These are phyloP conservation scores for Calliopum simillimum DNA, from an alignment of 2,888 invertebrate genomes.

Conservation along the genomic window DNA sequence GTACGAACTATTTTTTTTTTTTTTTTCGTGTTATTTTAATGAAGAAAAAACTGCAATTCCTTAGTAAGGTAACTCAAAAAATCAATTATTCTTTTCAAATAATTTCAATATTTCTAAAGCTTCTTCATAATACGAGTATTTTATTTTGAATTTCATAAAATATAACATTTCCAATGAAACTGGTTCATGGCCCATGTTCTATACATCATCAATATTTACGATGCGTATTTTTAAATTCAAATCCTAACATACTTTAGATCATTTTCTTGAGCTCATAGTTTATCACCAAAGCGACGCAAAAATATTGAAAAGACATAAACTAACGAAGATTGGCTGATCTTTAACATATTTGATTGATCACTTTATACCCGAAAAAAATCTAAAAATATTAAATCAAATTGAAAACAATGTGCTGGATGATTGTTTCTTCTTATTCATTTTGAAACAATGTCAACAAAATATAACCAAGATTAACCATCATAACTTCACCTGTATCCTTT, in stretches of 20 bases:
- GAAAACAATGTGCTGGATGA: slow-evolving; percentile 20
- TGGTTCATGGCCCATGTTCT: neutral
- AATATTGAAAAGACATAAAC: neutral
- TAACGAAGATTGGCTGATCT: slow-evolving; percentile 27
- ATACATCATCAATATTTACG: slow-evolving; percentile 54
- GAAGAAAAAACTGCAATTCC: too few species aligned
- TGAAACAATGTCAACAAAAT: slow-evolving; percentile 13
- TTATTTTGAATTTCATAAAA: neutral
- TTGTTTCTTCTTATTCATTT: too few species aligned
- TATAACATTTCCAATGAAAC: slow-evolving; percentile 12
- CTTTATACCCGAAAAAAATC: slow-evolving; percentile 45
- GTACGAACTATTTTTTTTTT: too few species aligned
- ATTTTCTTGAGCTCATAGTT: slow-evolving; percentile 52
- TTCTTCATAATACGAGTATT: too few species aligned
- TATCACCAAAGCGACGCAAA: slow-evolving; percentile 46
- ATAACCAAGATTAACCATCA: slow-evolving; percentile 49
- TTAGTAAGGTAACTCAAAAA: too few species aligned
- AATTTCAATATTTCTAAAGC: too few species aligned
- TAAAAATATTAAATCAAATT: slow-evolving; percentile 1
- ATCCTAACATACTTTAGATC: slow-evolving; percentile 65
- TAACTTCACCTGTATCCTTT: slow-evolving; percentile 55
- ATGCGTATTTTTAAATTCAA: slow-evolving; percentile 60
- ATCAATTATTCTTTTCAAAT: too few species aligned
- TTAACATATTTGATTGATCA: slow-evolving; percentile 65
- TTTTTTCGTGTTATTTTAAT: too few species aligned